phyloP scores from a whole-genome alignment of 2,113 vertebrate species.

The Eira barbara region DNA sequence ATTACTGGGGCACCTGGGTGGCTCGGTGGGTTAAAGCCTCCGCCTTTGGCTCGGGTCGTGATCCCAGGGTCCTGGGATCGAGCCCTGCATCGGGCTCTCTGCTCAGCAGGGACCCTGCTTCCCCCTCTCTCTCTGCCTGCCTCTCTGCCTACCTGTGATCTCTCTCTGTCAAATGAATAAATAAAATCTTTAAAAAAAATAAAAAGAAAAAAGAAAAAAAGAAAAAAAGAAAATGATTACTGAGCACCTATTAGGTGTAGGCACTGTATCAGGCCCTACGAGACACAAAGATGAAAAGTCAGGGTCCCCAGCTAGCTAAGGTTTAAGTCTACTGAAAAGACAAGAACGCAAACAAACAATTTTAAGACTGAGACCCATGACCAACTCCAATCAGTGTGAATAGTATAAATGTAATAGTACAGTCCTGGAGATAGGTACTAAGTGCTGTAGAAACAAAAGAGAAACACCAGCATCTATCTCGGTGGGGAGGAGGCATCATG shows the following conservation, averaged over 20 bases:
- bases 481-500: not conserved
- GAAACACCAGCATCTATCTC: fast-evolving
- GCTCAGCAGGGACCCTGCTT: too few relatives aligned
- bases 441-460: not conserved
- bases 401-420: not conserved
- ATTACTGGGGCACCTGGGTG: too few relatives aligned
- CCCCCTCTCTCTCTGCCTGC: too few relatives aligned
- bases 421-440: not conserved
- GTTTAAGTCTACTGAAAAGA: not conserved
- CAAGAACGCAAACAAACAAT: not conserved
- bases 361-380: not conserved
- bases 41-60: too few relatives aligned
- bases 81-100: too few relatives aligned
- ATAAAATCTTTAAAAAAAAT: too few relatives aligned
- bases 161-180: too few relatives aligned
- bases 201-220: too few relatives aligned
- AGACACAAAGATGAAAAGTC: not conserved
- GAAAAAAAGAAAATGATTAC: not conserved
- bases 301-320: too few relatives aligned
- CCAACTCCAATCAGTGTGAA: not conserved
- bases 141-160: too few relatives aligned
- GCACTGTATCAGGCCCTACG: not conserved
- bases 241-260: not conserved
- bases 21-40: too few relatives aligned
- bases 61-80: too few relatives aligned